Conservation (phyloP, 2,113 vertebrate species). For the Strix uralensis region DNA sequence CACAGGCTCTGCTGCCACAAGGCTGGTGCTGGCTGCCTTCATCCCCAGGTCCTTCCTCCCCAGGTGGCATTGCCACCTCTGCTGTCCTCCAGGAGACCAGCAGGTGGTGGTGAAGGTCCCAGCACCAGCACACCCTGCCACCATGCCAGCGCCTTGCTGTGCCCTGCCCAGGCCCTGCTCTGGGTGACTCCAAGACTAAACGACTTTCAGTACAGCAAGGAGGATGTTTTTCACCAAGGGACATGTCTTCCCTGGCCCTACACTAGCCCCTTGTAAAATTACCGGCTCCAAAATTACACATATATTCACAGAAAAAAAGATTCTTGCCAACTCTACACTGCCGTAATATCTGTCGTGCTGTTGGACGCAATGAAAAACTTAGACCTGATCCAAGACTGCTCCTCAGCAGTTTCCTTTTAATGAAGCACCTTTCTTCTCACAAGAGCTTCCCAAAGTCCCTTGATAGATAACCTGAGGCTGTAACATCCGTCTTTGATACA, state of each 20-base stretch:
- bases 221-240: not conserved
- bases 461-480: not conserved
- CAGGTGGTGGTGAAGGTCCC: not conserved
- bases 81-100: not conserved
- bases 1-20: rapidly evolving
- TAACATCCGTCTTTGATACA: not conserved
- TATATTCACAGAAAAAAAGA: not conserved
- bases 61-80: not conserved
- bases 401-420: not conserved
- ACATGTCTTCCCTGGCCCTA: not conserved
- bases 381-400: not conserved
- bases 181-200: not conserved
- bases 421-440: not conserved
- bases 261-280: not conserved
- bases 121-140: not conserved
- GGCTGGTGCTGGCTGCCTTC: not conserved
- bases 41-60: not conserved
- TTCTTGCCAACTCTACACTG: not conserved
- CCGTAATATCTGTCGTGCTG: not conserved
- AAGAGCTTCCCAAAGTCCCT: not conserved
- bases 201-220: not conserved
- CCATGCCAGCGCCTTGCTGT: not conserved
- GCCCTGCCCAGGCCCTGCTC: not conserved
- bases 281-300: not conserved
- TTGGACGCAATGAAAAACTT: not conserved